phyloP scores from a whole-genome alignment of 1,140 invertebrate genomes.

The Drosophila teissieri region DNA sequence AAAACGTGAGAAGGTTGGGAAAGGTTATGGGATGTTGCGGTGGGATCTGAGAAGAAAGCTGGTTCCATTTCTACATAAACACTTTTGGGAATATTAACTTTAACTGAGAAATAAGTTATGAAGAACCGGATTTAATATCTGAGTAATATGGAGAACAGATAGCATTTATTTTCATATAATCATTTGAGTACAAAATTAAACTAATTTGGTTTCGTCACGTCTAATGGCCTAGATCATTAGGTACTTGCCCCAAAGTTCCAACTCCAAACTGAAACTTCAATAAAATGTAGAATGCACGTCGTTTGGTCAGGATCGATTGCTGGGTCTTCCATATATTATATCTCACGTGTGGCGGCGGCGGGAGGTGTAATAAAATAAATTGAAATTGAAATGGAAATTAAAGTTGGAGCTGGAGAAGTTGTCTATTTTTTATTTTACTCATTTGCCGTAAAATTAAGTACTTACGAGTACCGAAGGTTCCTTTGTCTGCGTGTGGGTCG shows the following conservation, averaged over 20 bases:
- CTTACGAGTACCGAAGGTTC: conserved; percentile 35
- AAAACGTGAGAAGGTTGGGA: conserved; percentile 58
- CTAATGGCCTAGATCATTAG: conserved; percentile 49
- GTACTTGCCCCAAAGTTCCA: conserved; percentile 20
- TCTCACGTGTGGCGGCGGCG: conserved; percentile 60
- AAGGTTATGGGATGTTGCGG: conserved; percentile 52
- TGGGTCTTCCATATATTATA: conserved; percentile 34
- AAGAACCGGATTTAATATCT: background rate
- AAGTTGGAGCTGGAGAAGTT: conserved; percentile 44
- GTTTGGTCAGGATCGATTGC: conserved; percentile 38
- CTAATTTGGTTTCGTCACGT: conserved; percentile 37
- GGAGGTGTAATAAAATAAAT: conserved; percentile 58
- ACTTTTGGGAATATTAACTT: background rate
- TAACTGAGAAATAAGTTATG: conserved; percentile 2
- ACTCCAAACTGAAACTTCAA: conserved; percentile 15
- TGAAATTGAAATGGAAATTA: conserved; percentile 49
- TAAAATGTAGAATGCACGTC: conserved; percentile 73
- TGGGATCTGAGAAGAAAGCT: conserved; percentile 30
- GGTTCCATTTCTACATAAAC: conserved; percentile 20
- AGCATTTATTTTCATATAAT: too few relatives aligned
- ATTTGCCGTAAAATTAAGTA: conserved; percentile 68
- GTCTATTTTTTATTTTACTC: conserved; percentile 42
- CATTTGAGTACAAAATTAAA: background rate
- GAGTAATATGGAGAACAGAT: too few relatives aligned
- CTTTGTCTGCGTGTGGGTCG: conserved; percentile 34